Conservation (phyloP, 2,888 invertebrate genomes). For the Agonopterix heracliana region DNA sequence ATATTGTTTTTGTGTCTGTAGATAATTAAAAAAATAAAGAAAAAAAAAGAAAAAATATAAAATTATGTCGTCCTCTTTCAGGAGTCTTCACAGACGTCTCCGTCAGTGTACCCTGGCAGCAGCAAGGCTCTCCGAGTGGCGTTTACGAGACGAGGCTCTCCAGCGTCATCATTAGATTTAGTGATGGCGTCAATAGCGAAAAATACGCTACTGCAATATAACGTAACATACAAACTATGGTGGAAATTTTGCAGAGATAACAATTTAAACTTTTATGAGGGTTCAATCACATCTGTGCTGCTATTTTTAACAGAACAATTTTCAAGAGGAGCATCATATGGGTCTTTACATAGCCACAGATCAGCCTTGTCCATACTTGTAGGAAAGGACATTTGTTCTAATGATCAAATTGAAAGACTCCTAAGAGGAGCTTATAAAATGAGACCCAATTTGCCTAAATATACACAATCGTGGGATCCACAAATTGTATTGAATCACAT, state of each 20-base stretch:
- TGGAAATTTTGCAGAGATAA: conserved; percentile 8
- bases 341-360: background rate
- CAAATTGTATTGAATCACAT: background rate
- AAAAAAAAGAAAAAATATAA: conserved; percentile 11
- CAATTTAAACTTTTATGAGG: background rate
- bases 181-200: conserved; percentile 16
- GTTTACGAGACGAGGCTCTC: conserved; percentile 8
- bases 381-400: background rate
- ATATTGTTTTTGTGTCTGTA: too few relatives aligned
- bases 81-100: conserved; percentile 8
- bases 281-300: background rate
- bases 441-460: background rate
- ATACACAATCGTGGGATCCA: background rate
- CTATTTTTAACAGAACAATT: background rate
- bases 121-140: conserved; percentile 8
- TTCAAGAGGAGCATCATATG: background rate
- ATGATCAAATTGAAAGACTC: background rate
- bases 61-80: too few relatives aligned
- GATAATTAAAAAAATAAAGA: too few relatives aligned
- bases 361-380: background rate
- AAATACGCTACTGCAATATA: background rate
- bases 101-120: conserved; percentile 13
- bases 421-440: background rate
- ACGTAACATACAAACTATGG: conserved; percentile 9
- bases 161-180: conserved; percentile 5